These are phyloP conservation scores for Donacobius atricapilla DNA, from an alignment of 2,113 vertebrate species.

Conservation along the genomic window DNA sequence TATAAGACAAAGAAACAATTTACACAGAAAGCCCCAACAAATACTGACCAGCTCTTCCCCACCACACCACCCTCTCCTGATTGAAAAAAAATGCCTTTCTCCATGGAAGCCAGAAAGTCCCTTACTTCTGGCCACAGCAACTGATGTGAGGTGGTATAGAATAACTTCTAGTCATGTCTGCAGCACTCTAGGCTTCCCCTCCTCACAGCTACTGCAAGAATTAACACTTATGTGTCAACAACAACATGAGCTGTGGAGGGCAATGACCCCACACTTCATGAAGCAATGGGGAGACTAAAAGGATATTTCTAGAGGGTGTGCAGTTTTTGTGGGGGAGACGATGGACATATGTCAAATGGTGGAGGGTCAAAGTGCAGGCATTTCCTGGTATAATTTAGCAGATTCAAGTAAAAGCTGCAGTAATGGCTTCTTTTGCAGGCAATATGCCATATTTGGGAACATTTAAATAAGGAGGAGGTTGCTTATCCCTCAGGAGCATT, in stretches of 20 bases:
- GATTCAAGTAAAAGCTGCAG: neutral
- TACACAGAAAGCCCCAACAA: neutral
- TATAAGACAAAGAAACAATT: neutral
- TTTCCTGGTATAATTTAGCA: neutral
- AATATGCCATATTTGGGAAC: accelerated
- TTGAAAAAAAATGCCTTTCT: neutral
- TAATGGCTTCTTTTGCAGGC: neutral
- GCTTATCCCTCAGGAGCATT: neutral
- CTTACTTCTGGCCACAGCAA: neutral
- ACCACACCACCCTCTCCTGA: neutral
- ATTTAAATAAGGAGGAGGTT: neutral
- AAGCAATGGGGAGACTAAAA: neutral
- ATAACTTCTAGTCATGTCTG: neutral
- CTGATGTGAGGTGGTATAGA: neutral
- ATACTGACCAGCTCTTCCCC: neutral
- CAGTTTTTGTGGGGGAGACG: neutral
- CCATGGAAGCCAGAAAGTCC: neutral
- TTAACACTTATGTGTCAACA: accelerated
- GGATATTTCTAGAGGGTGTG: neutral
- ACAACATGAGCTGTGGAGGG: neutral
- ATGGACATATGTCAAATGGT: neutral
- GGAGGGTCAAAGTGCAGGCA: neutral
- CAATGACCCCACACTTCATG: neutral
- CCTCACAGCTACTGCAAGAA: neutral
- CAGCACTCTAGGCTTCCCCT: neutral